Evolutionary conservation across 2,888 invertebrate species (phyloP).

Genomic region (Chromoteleia sp.): DNA sequence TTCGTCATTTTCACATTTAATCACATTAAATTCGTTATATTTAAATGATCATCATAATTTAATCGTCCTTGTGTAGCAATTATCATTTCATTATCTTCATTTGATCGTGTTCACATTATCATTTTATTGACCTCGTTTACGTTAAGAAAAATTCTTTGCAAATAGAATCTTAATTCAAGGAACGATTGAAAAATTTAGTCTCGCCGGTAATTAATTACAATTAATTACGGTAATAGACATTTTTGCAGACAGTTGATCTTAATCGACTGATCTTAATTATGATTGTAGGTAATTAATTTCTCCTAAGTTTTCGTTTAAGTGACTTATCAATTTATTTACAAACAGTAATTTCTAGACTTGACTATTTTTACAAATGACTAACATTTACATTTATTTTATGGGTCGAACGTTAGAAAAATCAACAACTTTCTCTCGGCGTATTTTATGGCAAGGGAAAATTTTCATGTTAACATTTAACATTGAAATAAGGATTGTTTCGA

Average conservation of each 20-base stretch:
- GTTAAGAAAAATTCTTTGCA: no score
- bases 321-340: slow-evolving; percentile 15
- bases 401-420: slow-evolving; percentile 12
- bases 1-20: no score
- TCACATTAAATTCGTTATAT: no score
- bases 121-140: no score
- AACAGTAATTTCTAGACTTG: background rate
- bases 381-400: slow-evolving; percentile 13
- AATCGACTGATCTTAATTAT: background rate
- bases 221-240: background rate
- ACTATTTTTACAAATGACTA: slow-evolving; percentile 7
- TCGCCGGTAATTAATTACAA: no score
- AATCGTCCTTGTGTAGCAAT: no score
- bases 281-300: background rate
- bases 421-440: slow-evolving; percentile 19
- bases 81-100: no score
- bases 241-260: background rate
- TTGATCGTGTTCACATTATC: no score
- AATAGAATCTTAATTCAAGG: no score
- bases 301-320: background rate
- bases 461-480: slow-evolving; percentile 2
- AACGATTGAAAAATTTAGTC: no score
- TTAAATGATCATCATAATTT: no score
- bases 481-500: background rate
- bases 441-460: slow-evolving; percentile 19